phyloP scores from a whole-genome alignment of 1,140 invertebrate genomes.

The Brachionus paranguensis region DNA sequence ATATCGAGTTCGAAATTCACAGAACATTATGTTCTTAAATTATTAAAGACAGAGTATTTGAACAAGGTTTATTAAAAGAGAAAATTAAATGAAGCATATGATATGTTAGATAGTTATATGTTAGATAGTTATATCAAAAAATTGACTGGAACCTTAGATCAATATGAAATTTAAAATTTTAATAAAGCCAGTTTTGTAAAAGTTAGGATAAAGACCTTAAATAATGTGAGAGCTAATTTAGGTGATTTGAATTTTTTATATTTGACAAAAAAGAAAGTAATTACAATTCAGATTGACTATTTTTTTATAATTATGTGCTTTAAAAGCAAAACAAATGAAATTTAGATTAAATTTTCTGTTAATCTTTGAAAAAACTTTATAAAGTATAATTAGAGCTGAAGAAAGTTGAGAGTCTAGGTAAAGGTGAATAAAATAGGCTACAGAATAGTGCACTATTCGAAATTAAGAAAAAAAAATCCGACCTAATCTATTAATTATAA shows the following conservation, averaged over 20 bases:
- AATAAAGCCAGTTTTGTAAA: neutral
- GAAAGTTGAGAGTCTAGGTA: neutral
- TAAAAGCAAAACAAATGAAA: neutral
- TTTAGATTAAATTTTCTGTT: neutral
- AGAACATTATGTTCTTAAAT: neutral
- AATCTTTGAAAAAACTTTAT: neutral
- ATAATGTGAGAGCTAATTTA: neutral
- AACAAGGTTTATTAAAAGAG: no score
- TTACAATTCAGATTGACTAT: neutral
- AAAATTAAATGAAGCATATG: neutral
- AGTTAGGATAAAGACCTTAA: neutral
- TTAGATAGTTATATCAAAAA: neutral
- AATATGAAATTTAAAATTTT: neutral
- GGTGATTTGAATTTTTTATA: neutral
- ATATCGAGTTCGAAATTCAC: neutral
- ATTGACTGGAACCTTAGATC: neutral
- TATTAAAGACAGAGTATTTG: neutral
- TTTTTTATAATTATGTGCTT: neutral
- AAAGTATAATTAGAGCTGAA: neutral
- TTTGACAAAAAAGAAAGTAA: neutral
- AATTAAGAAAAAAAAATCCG: slow-evolving; percentile 10
- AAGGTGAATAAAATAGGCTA: neutral
- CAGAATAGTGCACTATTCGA: neutral
- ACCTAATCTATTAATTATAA: slow-evolving; percentile 36
- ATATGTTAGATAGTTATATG: neutral